Conservation (phyloP, 2,113 vertebrate species). For the crab-eating macaque (Macaca fascicularis) region T2T-MFA8v1.1 NC_088379.1:140603001-140603500, state of each 20-base stretch:
- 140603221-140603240: background rate
- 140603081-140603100: background rate
- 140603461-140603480: background rate
- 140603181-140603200: background rate
- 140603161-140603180: background rate
- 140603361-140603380: accelerated
- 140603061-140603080: accelerated
- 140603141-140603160: background rate
- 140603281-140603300: background rate
- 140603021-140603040: background rate
- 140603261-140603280: background rate
- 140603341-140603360: background rate
- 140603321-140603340: background rate
- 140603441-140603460: background rate
- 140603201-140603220: background rate
- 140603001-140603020: background rate
- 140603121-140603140: background rate
- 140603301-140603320: background rate
- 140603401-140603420: too few relatives aligned
- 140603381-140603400: background rate
- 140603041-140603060: background rate
- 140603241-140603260: background rate
- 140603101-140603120: background rate
- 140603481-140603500: background rate
- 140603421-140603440: background rate